A percentile compares a stretch with the other conserved stretches of the same genome.
phyloP scores from a whole-genome alignment of 2,797 vertebrate genomes.

The Heterohyrax brucei region DNA sequence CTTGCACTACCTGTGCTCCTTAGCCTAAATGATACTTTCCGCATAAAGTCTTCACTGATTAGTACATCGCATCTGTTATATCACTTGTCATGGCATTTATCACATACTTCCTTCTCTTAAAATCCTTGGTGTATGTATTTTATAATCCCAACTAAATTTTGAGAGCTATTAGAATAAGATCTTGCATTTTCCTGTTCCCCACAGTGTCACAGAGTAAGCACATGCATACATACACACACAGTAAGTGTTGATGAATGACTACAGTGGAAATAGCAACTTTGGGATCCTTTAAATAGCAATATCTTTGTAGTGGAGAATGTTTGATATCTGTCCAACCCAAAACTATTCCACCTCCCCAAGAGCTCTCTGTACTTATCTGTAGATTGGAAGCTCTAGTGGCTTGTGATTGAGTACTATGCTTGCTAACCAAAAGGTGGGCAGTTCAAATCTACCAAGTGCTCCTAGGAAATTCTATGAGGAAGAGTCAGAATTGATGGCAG shows the following conservation, averaged over 20 bases:
- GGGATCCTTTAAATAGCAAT: conserved; percentile 26
- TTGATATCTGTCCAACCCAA: background rate
- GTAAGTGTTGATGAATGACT: background rate
- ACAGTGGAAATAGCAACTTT: conserved; percentile 1
- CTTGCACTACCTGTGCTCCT: background rate
- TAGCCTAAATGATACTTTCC: background rate
- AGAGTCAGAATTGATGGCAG: too few species aligned
- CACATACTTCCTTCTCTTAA: background rate
- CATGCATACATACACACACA: background rate
- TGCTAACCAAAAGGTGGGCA: too few species aligned
- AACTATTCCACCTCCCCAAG: background rate
- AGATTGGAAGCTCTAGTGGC: background rate
- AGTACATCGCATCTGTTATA: background rate
- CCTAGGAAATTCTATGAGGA: too few species aligned
- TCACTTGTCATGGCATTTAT: background rate
- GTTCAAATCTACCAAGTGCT: too few species aligned
- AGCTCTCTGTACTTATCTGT: background rate
- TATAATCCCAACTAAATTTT: conserved; percentile 18
- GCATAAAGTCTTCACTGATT: background rate
- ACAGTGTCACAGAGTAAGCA: background rate
- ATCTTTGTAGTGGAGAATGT: background rate
- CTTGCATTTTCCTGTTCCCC: background rate
- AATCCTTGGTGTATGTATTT: conserved; percentile 13
- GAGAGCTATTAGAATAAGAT: conserved; percentile 24
- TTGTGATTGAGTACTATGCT: too few species aligned